Evolutionary conservation across 2,888 invertebrate species (phyloP), one percentile per base, ranked within the genome.

Genomic region (Drosophila barbarae): DNA sequence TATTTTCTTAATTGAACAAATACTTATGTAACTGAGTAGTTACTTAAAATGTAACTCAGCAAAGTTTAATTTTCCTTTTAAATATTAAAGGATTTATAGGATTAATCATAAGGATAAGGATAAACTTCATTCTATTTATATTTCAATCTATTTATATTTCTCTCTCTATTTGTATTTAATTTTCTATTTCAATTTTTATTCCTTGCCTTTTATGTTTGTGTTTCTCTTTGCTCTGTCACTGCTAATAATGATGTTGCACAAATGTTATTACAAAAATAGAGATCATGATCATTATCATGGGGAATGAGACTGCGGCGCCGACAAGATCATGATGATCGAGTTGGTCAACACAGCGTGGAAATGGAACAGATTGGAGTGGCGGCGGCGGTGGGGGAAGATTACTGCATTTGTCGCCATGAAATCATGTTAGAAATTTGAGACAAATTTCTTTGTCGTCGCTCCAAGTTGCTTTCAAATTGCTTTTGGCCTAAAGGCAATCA

Each of bases 381-480:
- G 53, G 35, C 28, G 35, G 30, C 26, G 9, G 35, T 13, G 39
- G 21, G 21, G 39, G 12, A 12, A 39, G 39, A 21, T 57, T n/a
- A 36, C 46, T 69, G 57, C 55, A 55, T 50, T 35, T 68, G 65
- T 60, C 56, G 49, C 51, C 67, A 58, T 73, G 66, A 51, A 60
- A 54, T 65, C 69, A 78, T 76, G 60, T 44, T 36, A 53, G 76
- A 71, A 76, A 79, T 79, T 79, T 76, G 74, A 67, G 53, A 74
- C 70, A 74, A 72, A 75, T 70, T 68, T 70, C 34, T 69, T 58
- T 57, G 44, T 61, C 57, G 65, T 55, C 32, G 65, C 59, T 67
- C 70, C 30, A 66, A 72, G 77, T 77, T 58, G 63, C 64, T 58
- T 54, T 47, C 70, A 53, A 53, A 52, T 52, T 44, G 32, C 53